Conservation (phyloP, 2,888 invertebrate genomes). For the Meliscaeva auricollis region DNA sequence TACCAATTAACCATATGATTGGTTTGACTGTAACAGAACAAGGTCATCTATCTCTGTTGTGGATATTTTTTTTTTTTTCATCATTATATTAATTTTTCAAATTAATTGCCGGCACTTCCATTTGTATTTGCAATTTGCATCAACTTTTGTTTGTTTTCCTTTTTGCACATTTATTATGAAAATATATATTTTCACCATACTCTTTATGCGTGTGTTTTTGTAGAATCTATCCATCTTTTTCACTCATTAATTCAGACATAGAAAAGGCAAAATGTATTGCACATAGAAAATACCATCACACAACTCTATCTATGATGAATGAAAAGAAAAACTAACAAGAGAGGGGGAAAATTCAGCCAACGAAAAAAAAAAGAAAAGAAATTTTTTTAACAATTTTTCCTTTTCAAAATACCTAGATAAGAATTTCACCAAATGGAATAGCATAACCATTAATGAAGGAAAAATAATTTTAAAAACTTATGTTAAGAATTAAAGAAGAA, state of each 20-base stretch:
- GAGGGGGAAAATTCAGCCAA: conserved; percentile 27
- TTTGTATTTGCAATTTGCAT: conserved; percentile 16
- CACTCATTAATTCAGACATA: conserved; percentile 32
- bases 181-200: conserved; percentile 49
- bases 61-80: conserved; percentile 14
- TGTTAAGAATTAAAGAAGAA: neutral
- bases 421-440: neutral
- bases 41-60: conserved; percentile 1
- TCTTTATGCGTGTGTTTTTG: neutral
- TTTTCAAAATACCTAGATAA: neutral
- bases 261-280: conserved; percentile 25
- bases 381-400: conserved; percentile 22
- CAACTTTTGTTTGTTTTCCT: conserved; percentile 32
- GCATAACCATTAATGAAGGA: neutral
- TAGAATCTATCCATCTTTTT: conserved; percentile 1
- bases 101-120: conserved; percentile 55
- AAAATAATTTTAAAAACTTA: neutral
- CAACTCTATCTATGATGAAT: conserved; percentile 12
- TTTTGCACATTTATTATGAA: conserved; percentile 1
- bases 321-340: conserved; percentile 35
- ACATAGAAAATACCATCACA: conserved; percentile 62
- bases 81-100: conserved; percentile 26
- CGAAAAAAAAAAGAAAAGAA: conserved; percentile 30
- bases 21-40: neutral
- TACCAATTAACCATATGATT: too few species aligned